A percentile compares a stretch with the other conserved stretches of the same genome.
These are phyloP conservation scores for Anguilla obscura DNA, from an alignment of 2,797 vertebrate species.

Conservation along the genomic window DNA sequence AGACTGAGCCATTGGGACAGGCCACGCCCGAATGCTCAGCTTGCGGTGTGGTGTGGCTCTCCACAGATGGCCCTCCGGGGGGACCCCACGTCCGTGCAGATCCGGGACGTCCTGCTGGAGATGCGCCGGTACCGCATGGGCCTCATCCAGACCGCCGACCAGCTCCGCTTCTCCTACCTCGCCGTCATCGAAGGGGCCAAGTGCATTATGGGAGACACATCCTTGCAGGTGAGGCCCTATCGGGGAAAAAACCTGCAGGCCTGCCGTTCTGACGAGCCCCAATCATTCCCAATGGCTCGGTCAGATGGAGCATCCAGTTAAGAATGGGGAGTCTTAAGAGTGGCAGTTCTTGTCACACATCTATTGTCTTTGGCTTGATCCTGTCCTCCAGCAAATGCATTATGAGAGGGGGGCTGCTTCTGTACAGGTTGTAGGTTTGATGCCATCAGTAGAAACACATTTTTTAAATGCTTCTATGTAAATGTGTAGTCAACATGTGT, in stretches of 20 bases:
- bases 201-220: slow-evolving; percentile 89
- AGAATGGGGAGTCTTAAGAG: not conserved
- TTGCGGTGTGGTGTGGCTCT: not conserved
- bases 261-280: not conserved
- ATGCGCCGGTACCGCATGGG: slow-evolving; percentile 95
- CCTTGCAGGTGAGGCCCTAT: slow-evolving; percentile 75
- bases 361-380: no score
- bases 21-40: no score
- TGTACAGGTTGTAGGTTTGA: no score
- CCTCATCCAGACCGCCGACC: slow-evolving; percentile 95
- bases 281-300: not conserved
- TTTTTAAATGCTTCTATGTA: no score
- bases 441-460: no score
- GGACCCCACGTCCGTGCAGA: slow-evolving; percentile 89
- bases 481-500: not conserved
- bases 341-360: not conserved
- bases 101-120: slow-evolving; percentile 92
- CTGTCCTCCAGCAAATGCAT: no score
- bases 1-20: no score
- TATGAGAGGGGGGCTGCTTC: no score
- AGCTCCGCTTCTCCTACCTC: slow-evolving; percentile 96
- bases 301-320: not conserved
- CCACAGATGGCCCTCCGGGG: slow-evolving; percentile 78
- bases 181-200: slow-evolving; percentile 95
- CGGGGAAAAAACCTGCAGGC: not conserved